Conservation (phyloP, 2,888 invertebrate species). For the Thymelicus lineola region DNA sequence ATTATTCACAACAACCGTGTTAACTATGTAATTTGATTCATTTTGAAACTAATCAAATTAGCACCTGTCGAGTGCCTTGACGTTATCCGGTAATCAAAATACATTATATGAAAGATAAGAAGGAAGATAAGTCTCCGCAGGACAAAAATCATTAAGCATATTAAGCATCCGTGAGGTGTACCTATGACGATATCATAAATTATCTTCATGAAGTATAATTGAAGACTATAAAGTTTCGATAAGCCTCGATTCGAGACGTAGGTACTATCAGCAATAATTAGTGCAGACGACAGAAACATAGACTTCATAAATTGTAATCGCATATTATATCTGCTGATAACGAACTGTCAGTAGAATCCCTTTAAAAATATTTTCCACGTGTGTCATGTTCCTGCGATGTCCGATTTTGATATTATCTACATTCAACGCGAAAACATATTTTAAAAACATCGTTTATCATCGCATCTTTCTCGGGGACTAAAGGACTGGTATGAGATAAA, state of each 20-base stretch:
- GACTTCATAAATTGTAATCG: constrained; percentile 37
- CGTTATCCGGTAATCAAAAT: background rate
- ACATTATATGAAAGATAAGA: background rate
- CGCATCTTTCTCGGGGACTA: constrained; percentile 74
- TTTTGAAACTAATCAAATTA: constrained; percentile 9
- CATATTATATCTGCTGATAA: constrained; percentile 58
- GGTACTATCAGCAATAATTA: constrained; percentile 18
- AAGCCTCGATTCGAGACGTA: constrained; percentile 15
- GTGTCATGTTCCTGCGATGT: constrained; percentile 50
- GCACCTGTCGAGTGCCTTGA: background rate
- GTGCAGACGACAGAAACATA: constrained; percentile 22
- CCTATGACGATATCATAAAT: background rate
- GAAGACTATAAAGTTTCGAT: constrained; percentile 17
- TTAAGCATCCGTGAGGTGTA: background rate
- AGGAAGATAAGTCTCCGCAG: background rate
- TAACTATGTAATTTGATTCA: constrained; percentile 24
- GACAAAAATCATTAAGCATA: background rate
- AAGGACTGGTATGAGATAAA: constrained; percentile 68
- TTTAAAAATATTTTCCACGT: constrained; percentile 60
- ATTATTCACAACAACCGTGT: constrained; percentile 7
- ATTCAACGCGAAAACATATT: constrained; percentile 71
- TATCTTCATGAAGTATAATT: constrained; percentile 27
- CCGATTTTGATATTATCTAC: constrained; percentile 63
- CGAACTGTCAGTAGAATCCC: constrained; percentile 59
- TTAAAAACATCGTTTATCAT: constrained; percentile 79